A percentile compares a stretch with the other conserved stretches of the same genome.
phyloP scores from a whole-genome alignment of 2,888 invertebrate species.

The Heliconius aoede region DNA sequence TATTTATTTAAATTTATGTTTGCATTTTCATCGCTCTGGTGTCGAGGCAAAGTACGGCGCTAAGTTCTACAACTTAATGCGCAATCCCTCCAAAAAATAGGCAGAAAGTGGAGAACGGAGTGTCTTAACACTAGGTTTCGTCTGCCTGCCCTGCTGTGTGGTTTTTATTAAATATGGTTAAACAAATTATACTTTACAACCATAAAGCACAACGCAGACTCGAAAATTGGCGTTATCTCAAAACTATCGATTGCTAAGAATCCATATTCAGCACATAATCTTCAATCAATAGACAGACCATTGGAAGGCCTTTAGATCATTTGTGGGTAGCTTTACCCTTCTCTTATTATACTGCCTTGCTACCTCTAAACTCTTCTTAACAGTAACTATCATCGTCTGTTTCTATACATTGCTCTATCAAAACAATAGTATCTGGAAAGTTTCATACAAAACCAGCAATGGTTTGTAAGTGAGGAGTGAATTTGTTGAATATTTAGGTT shows the following conservation, averaged over 20 bases:
- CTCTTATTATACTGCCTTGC: constrained; percentile 35
- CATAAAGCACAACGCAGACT: not conserved
- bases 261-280: constrained; percentile 48
- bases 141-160: too few species aligned
- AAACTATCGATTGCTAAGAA: constrained; percentile 42
- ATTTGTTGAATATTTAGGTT: not conserved
- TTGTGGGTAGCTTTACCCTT: constrained; percentile 56
- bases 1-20: too few species aligned
- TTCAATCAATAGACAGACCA: constrained; percentile 49
- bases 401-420: constrained; percentile 32
- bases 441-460: constrained; percentile 29
- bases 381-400: not conserved
- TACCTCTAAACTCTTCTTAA: constrained; percentile 11
- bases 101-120: too few species aligned
- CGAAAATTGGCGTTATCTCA: constrained; percentile 20
- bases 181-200: constrained; percentile 3
- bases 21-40: too few species aligned
- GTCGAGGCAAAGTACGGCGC: too few species aligned
- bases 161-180: constrained; percentile 17
- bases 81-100: too few species aligned
- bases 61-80: too few species aligned
- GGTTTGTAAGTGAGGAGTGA: not conserved
- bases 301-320: constrained; percentile 57
- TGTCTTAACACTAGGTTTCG: too few species aligned
- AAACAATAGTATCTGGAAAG: not conserved